These are phyloP conservation scores for Gryon sp. DNA, from an alignment of 1,140 invertebrate genomes.

Conservation along the genomic window DNA sequence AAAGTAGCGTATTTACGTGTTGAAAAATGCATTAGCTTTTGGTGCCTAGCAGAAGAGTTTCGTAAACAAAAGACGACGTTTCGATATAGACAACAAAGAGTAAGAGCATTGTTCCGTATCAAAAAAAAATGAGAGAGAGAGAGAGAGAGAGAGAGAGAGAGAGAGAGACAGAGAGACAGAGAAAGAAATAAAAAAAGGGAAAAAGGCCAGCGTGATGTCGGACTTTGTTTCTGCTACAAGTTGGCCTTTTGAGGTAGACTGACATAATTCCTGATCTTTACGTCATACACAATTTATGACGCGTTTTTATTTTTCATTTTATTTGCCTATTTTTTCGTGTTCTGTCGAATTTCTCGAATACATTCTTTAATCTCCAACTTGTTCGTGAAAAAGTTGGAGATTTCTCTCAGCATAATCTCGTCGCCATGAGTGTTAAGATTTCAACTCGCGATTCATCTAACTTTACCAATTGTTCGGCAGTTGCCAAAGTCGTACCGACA, in stretches of 20 bases:
- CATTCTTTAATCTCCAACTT: constrained; percentile 49
- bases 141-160: no score
- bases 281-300: constrained; percentile 28
- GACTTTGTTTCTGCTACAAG: constrained; percentile 42
- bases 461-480: constrained; percentile 38
- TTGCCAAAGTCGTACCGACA: constrained; percentile 12
- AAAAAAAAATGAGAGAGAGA: no score
- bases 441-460: constrained; percentile 46
- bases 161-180: no score
- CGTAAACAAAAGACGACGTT: constrained; percentile 44
- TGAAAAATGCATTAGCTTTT: constrained; percentile 39
- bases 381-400: constrained; percentile 17
- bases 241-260: constrained; percentile 26
- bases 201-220: constrained; percentile 35
- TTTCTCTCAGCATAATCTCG: constrained; percentile 22
- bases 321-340: no score
- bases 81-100: constrained; percentile 36
- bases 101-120: constrained; percentile 65
- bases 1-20: constrained; percentile 16
- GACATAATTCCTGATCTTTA: constrained; percentile 26
- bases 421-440: constrained; percentile 33
- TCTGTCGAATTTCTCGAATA: constrained; percentile 13
- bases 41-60: constrained; percentile 16
- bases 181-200: no score
- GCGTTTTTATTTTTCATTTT: not conserved